Percentiles rank a stretch among this genome's conserved stretches.
phyloP scores from a whole-genome alignment of 1,140 invertebrate genomes.

The Phenacoccus solenopsis region DNA sequence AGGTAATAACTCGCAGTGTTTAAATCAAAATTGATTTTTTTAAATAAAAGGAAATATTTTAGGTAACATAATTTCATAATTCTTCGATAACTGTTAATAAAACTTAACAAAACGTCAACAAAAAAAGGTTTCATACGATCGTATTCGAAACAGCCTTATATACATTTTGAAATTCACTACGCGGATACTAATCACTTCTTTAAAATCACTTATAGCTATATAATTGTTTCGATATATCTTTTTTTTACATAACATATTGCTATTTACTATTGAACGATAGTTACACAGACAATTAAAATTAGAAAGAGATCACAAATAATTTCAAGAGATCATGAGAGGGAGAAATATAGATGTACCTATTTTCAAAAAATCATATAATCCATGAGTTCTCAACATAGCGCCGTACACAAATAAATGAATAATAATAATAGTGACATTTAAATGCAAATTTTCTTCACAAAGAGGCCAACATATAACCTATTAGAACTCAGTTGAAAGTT shows the following conservation, averaged over 20 bases:
- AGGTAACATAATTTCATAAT: not conserved
- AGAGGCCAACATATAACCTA: too few relatives aligned
- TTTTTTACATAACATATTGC: not conserved
- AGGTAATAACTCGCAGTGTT: too few relatives aligned
- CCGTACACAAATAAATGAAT: too few relatives aligned
- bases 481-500: too few relatives aligned
- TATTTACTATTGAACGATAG: not conserved
- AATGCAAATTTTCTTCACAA: too few relatives aligned
- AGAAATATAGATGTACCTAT: not conserved
- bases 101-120: not conserved
- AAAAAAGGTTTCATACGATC: not conserved
- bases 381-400: too few relatives aligned
- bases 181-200: not conserved
- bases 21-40: not conserved
- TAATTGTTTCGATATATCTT: too few relatives aligned
- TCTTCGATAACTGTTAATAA: not conserved
- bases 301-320: not conserved
- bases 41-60: not conserved
- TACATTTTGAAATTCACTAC: not conserved
- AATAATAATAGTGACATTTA: too few relatives aligned
- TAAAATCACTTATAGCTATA: too few relatives aligned
- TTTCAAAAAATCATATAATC: too few relatives aligned
- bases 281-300: not conserved
- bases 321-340: not conserved
- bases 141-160: not conserved